Evolutionary conservation across 2,113 vertebrate genomes (phyloP), one percentile per base, ranked within the genome.

Genomic region (Solea solea): DNA sequence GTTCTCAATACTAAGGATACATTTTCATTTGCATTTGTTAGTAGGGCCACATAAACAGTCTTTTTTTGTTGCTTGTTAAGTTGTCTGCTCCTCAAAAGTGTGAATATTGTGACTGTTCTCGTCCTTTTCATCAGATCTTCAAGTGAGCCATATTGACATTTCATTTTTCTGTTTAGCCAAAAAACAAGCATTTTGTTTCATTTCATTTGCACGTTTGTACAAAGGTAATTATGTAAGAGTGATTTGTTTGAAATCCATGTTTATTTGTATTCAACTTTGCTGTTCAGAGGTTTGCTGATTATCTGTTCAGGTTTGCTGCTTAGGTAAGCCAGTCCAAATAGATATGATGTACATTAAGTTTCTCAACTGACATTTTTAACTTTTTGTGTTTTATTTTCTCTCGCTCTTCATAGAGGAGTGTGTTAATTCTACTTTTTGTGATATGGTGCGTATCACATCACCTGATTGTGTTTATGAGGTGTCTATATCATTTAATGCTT

Each of bases 81-180:
- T 42, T 1, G 7, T 45, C 56, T 83, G 60, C 81, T 74, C 80
- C 64, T 83, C 59, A 80, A 79, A 59, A 66, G 57, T 69, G 14
- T 81, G 51, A 68, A 60, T 72, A 55, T 80, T 74, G 52, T 59
- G 54, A 40, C 49, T 13, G 1, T 46, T 44, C 40, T 69, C 41
- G 64, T 34, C 53, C 12, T 58, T 40, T 70, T 70, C 34, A 67
- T 78, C 83, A 76, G 77, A 66, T 72, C 48, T 11, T 9, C 39
- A 74, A 41, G 28, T 45, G 27, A 81, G 48, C 68, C 27, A 8
- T 56, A 14, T 48, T 49, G 34, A 40, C 13, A 2, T 14, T 56
- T 57, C 9, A 52, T 9, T 42, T 57, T 59, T 34, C 34, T 0
- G 15, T 51, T 62, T 9, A 64, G 42, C 16, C 34, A 60, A 2